A percentile compares a stretch with the other conserved stretches of the same genome.
Evolutionary conservation across 2,797 vertebrate genomes (phyloP).

Genomic region (Rhynchotus rufescens): DNA sequence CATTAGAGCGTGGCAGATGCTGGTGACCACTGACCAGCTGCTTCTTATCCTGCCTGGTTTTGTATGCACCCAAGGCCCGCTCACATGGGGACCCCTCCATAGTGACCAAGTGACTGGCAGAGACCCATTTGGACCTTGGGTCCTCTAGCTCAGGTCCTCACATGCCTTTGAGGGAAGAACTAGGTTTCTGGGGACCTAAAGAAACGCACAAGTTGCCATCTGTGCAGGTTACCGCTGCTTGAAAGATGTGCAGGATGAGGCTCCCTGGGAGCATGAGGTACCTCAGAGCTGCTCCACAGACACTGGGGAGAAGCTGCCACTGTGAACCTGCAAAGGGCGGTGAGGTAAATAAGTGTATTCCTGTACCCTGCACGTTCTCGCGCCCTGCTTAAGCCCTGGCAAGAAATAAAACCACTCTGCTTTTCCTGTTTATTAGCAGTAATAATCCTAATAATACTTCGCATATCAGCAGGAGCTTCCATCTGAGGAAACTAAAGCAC

Average conservation of each 20-base stretch:
- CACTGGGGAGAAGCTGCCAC: accelerated
- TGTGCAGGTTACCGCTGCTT: background rate
- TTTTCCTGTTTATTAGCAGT: slow-evolving; percentile 40
- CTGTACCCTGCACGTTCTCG: background rate
- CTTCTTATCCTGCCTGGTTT: background rate
- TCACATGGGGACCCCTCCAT: background rate
- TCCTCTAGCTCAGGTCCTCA: background rate
- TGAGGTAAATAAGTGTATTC: background rate
- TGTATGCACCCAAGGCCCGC: background rate
- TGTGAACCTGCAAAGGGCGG: background rate
- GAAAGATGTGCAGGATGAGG: accelerated
- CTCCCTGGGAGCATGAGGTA: background rate
- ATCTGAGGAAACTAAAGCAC: slow-evolving; percentile 56
- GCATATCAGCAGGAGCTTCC: slow-evolving; percentile 39
- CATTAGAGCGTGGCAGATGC: accelerated
- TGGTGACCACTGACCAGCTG: accelerated
- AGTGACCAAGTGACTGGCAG: background rate
- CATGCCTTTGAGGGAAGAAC: background rate
- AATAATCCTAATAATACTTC: slow-evolving; percentile 47
- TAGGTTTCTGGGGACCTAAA: background rate
- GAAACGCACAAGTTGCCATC: background rate
- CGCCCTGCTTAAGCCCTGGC: background rate
- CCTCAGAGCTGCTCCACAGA: background rate
- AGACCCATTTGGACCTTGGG: accelerated
- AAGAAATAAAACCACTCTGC: slow-evolving; percentile 11